phyloP scores from a whole-genome alignment of 2,113 vertebrate genomes.

The Grammomys surdaster region DNA sequence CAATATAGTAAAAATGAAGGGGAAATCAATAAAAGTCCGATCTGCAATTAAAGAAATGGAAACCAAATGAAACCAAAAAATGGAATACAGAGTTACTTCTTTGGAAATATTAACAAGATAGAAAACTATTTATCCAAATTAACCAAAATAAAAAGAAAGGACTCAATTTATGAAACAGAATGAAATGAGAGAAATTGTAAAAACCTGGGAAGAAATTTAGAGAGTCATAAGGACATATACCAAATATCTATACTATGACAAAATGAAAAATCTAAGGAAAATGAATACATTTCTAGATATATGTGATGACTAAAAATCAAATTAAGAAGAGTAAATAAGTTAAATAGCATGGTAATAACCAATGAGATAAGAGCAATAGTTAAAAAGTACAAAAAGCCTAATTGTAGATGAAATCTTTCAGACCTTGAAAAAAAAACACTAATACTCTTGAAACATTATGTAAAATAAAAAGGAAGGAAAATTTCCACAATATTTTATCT shows the following conservation, averaged over 20 bases:
- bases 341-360: not conserved
- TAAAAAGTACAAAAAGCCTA: not conserved
- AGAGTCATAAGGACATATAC: not conserved
- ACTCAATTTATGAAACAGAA: not conserved
- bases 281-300: not conserved
- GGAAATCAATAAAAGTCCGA: not conserved
- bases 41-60: not conserved
- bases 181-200: too few relatives aligned
- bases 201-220: not conserved
- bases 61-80: not conserved
- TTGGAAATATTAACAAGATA: not conserved
- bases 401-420: too few relatives aligned
- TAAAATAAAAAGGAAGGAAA: not conserved
- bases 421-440: not conserved
- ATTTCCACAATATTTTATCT: not conserved
- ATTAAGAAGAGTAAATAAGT: not conserved
- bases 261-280: not conserved
- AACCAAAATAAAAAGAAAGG: not conserved
- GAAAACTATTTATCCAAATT: not conserved
- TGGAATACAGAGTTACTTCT: not conserved
- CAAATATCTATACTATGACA: not conserved
- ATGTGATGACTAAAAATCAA: not conserved
- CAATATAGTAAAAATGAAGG: not conserved
- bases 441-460: not conserved
- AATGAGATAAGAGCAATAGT: not conserved